phyloP scores from a whole-genome alignment of 2,113 vertebrate species.

The Chaetops frenatus region DNA sequence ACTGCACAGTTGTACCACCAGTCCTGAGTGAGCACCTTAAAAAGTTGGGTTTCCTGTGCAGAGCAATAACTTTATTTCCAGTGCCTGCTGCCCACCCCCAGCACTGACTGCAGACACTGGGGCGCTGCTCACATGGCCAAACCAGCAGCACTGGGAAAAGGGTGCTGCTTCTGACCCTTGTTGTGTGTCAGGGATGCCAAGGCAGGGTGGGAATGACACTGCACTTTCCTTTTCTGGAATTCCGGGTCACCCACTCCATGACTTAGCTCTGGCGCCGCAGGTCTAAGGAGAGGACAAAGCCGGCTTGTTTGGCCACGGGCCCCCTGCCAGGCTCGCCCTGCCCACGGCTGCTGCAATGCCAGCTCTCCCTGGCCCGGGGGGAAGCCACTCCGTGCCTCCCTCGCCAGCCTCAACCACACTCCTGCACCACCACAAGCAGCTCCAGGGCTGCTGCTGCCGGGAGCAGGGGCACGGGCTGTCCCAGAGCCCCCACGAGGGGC shows the following conservation, averaged over 20 bases:
- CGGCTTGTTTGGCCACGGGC: rapidly evolving
- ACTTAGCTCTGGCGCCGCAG: not conserved
- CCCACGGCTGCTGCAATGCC: not conserved
- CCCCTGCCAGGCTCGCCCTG: not conserved
- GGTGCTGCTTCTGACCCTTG: not conserved
- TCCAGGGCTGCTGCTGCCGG: not conserved
- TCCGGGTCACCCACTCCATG: not conserved
- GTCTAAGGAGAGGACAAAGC: not conserved
- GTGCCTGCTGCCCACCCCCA: not conserved
- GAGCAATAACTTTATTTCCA: not conserved
- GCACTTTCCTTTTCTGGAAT: not conserved
- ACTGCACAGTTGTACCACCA: rapidly evolving
- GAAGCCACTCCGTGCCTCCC: rapidly evolving
- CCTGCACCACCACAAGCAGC: rapidly evolving
- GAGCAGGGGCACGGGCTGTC: not conserved
- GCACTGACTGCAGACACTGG: not conserved
- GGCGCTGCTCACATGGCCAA: not conserved
- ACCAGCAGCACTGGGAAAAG: rapidly evolving
- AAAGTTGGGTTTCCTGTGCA: not conserved
- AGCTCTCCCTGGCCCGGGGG: rapidly evolving
- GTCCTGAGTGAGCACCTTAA: not conserved
- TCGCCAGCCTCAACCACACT: not conserved
- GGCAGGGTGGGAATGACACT: not conserved
- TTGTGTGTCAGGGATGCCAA: not conserved
- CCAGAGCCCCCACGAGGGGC: rapidly evolving